These are phyloP conservation scores for Daktulosphaira vitifoliae DNA, from an alignment of 1,140 invertebrate species.

Conservation along the genomic window DNA sequence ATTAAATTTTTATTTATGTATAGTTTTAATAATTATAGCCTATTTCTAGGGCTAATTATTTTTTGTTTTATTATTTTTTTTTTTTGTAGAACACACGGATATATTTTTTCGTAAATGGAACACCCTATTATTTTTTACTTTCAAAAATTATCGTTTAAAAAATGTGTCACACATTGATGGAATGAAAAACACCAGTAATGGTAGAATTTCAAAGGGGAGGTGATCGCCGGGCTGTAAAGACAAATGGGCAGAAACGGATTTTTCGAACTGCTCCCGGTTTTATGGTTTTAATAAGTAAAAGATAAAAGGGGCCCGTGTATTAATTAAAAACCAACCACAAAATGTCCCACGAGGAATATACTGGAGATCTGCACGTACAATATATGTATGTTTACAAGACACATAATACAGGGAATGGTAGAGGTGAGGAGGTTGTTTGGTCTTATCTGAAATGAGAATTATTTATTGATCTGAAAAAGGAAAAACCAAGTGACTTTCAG, in stretches of 20 bases:
- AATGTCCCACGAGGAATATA: slow-evolving; percentile 16
- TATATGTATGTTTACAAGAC: no score
- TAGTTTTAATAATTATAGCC: no score
- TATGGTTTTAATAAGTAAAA: slow-evolving; percentile 31
- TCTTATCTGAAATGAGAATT: slow-evolving; percentile 22
- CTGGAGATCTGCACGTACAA: not conserved
- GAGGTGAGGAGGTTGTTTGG: not conserved
- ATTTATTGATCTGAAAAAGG: slow-evolving; percentile 9
- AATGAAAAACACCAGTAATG: not conserved
- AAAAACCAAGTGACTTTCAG: not conserved
- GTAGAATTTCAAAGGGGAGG: not conserved
- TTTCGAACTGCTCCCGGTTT: not conserved
- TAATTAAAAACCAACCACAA: slow-evolving; percentile 29
- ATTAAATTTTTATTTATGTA: no score
- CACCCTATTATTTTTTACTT: no score
- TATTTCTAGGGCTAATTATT: no score
- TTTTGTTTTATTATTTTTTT: no score
- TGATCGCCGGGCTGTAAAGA: slow-evolving; percentile 2
- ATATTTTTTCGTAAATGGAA: no score
- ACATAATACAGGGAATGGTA: no score
- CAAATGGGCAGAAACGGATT: slow-evolving; percentile 16
- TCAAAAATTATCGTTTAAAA: no score
- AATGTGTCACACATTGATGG: not conserved
- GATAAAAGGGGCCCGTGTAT: slow-evolving; percentile 31
- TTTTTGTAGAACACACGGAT: no score